Conservation (phyloP, 2,797 vertebrate genomes). For the Premnoplex brunnescens region DNA sequence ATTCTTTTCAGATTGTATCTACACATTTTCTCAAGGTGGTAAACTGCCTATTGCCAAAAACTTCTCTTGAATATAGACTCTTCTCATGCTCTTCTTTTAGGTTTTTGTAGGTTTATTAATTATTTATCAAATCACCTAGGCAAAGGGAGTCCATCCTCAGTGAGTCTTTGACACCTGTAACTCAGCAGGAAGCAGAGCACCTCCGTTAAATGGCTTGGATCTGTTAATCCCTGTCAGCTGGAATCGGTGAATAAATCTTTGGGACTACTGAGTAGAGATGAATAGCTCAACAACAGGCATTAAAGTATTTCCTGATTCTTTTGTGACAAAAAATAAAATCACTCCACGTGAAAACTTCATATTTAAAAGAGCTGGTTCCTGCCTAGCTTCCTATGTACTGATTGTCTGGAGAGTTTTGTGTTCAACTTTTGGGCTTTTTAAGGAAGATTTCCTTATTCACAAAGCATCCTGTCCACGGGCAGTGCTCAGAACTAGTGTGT, state of each 20-base stretch:
- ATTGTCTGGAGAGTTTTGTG: background rate
- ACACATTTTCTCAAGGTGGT: background rate
- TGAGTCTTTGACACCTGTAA: background rate
- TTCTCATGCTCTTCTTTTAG: background rate
- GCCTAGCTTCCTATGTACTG: background rate
- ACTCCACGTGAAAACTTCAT: background rate
- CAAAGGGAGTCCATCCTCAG: background rate
- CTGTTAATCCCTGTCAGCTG: background rate
- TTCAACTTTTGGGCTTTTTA: background rate
- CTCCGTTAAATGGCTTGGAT: background rate
- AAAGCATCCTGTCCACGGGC: background rate
- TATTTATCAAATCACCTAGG: background rate
- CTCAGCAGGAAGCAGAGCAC: background rate
- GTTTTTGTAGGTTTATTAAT: background rate
- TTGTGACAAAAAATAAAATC: background rate
- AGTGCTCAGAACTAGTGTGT: background rate
- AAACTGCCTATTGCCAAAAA: background rate
- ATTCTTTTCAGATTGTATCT: background rate
- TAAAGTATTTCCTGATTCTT: slow-evolving; percentile 4
- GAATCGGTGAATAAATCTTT: background rate
- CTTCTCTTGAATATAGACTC: background rate
- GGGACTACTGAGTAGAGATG: background rate
- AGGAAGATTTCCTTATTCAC: background rate
- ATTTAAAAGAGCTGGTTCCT: background rate
- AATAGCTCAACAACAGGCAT: slow-evolving; percentile 5